Percentiles rank a stretch among this genome's conserved stretches.
Evolutionary conservation across 2,797 vertebrate genomes (phyloP).

Genomic region (Sebastes vulpes): DNA sequence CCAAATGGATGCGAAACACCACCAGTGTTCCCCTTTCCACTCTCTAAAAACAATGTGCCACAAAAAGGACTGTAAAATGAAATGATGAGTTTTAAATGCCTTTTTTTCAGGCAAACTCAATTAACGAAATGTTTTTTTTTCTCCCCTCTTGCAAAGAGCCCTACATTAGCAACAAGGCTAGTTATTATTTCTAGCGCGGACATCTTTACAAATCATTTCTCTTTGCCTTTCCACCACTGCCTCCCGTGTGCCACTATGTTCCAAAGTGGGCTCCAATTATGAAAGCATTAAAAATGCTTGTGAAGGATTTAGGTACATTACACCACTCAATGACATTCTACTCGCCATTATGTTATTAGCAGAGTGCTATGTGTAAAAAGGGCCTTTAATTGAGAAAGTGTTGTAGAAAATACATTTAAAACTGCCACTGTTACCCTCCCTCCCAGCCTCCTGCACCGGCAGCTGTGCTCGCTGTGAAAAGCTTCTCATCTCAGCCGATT

Average conservation of each 20-base stretch:
- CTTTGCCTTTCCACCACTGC: constrained; percentile 75
- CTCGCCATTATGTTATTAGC: constrained; percentile 89
- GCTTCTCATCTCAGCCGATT: constrained; percentile 70
- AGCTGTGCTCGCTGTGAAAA: constrained; percentile 69
- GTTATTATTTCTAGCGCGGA: constrained; percentile 86
- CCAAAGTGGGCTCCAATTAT: constrained; percentile 90
- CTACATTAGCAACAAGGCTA: constrained; percentile 88
- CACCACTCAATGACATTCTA: constrained; percentile 89
- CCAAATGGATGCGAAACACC: constrained; percentile 86
- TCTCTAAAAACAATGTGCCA: constrained; percentile 83
- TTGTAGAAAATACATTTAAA: constrained; percentile 80
- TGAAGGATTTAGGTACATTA: constrained; percentile 89
- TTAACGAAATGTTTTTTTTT: constrained; percentile 80
- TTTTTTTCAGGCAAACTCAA: constrained; percentile 89
- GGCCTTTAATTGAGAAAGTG: constrained; percentile 82
- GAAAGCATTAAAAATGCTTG: constrained; percentile 87
- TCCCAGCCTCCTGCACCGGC: constrained; percentile 41
- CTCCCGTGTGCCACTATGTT: constrained; percentile 74
- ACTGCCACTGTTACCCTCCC: constrained; percentile 52
- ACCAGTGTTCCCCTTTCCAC: constrained; percentile 68
- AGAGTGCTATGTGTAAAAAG: constrained; percentile 83
- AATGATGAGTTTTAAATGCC: constrained; percentile 91
- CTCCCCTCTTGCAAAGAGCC: constrained; percentile 83
- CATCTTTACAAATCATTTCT: constrained; percentile 88
- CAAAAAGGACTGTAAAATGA: constrained; percentile 87